phyloP scores from a whole-genome alignment of 1,140 invertebrate species.

The Drosophila funebris region DNA sequence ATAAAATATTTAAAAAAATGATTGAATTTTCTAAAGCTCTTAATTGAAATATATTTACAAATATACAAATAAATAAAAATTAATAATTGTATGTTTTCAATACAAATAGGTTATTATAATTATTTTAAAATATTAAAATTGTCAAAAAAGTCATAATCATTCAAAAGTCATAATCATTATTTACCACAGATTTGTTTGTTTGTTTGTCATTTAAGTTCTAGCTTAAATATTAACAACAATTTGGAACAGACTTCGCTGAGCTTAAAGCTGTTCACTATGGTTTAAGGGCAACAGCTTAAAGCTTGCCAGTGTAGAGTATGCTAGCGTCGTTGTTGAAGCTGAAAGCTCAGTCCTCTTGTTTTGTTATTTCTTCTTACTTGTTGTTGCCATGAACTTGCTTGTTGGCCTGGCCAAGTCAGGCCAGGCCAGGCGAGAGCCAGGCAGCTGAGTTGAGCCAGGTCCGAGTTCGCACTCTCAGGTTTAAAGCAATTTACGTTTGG shows the following conservation, averaged over 20 bases:
- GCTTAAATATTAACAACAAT: too few relatives aligned
- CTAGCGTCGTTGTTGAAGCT: background rate
- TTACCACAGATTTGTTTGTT: too few relatives aligned
- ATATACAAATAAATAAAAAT: too few relatives aligned
- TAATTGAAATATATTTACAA: background rate
- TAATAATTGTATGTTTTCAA: background rate
- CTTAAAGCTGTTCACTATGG: too few relatives aligned
- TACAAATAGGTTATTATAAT: too few relatives aligned
- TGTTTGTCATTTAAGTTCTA: too few relatives aligned
- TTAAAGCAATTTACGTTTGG: slow-evolving; percentile 62
- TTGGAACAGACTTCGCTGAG: too few relatives aligned
- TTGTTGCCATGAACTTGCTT: slow-evolving; percentile 37
- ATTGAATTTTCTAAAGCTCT: background rate
- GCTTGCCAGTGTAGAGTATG: slow-evolving; percentile 3
- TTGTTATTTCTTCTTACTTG: slow-evolving; percentile 3
- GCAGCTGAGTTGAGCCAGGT: background rate
- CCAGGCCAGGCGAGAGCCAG: background rate
- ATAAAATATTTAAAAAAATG: too few relatives aligned
- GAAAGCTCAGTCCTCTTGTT: background rate
- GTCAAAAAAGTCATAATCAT: too few relatives aligned
- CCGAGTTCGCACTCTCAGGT: background rate
- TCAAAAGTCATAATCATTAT: too few relatives aligned
- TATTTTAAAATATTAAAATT: background rate
- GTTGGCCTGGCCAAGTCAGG: slow-evolving; percentile 7
- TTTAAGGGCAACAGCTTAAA: too few relatives aligned